These are phyloP conservation scores for Miniopterus natalensis DNA, from an alignment of 2,113 vertebrate species.

Conservation along the genomic window DNA sequence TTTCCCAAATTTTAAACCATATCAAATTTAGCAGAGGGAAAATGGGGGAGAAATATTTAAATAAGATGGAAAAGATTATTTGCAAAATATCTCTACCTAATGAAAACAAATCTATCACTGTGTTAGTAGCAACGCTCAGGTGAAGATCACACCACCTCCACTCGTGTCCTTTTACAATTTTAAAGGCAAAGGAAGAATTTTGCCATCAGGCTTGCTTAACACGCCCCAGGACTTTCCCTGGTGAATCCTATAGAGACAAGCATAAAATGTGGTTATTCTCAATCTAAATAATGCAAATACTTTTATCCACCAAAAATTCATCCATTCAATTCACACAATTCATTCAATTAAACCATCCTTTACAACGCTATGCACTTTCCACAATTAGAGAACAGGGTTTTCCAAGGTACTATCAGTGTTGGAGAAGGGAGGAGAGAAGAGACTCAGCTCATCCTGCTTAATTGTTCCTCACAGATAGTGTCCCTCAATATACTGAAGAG, in stretches of 20 bases:
- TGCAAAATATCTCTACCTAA: neutral
- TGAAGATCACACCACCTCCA: neutral
- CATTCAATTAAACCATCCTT: neutral
- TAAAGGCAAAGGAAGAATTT: neutral
- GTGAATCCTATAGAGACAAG: neutral
- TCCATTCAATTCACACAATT: neutral
- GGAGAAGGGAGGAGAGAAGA: neutral
- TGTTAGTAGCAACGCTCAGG: neutral
- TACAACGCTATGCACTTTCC: too few relatives aligned
- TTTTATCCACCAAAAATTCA: neutral
- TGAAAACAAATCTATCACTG: neutral
- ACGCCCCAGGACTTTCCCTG: too few relatives aligned
- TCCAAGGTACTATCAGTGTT: neutral
- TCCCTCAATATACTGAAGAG: neutral
- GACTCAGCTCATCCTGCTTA: neutral
- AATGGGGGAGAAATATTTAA: neutral
- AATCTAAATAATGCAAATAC: neutral
- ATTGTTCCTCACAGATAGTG: accelerated
- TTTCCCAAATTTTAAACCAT: neutral
- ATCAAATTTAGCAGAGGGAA: neutral
- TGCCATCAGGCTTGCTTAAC: neutral
- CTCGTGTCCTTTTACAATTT: neutral
- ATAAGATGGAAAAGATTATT: neutral
- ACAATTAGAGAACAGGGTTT: neutral
- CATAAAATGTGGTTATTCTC: neutral